A percentile compares a stretch with the other conserved stretches of the same genome.
phyloP scores from a whole-genome alignment of 2,888 invertebrate genomes.

The Pedicia rivosa region DNA sequence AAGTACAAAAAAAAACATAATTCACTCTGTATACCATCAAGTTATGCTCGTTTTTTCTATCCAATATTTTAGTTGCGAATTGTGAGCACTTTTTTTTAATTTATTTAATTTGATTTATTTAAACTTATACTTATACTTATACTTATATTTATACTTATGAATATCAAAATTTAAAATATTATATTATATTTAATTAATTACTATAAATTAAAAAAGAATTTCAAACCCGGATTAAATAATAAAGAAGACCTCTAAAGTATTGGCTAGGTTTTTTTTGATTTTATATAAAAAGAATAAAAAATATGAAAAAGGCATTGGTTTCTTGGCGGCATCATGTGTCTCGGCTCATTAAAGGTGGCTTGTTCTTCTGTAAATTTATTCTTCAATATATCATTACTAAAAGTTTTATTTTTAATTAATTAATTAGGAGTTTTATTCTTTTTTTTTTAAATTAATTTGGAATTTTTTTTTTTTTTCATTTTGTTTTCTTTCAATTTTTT shows the following conservation, averaged over 20 bases:
- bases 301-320: constrained; percentile 46
- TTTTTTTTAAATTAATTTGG: constrained; percentile 21
- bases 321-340: constrained; percentile 54
- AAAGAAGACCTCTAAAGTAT: background rate
- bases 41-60: no score
- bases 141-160: constrained; percentile 3
- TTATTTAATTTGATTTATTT: constrained; percentile 7
- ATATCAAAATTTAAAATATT: no score
- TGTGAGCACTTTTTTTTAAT: constrained; percentile 7
- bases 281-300: background rate
- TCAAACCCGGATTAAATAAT: no score
- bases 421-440: constrained; percentile 6
- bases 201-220: constrained; percentile 1
- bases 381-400: background rate
- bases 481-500: background rate
- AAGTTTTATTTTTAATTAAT: constrained; percentile 7
- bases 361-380: background rate
- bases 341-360: constrained; percentile 20
- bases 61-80: no score
- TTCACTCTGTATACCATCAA: no score
- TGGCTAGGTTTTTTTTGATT: constrained; percentile 3
- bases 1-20: no score
- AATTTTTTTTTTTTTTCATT: constrained; percentile 15
- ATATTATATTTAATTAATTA: constrained; percentile 1
- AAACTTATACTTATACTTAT: constrained; percentile 1